Evolutionary conservation across 1,140 invertebrate species (phyloP).

Genomic region (Catajapyx aquilonaris): DNA sequence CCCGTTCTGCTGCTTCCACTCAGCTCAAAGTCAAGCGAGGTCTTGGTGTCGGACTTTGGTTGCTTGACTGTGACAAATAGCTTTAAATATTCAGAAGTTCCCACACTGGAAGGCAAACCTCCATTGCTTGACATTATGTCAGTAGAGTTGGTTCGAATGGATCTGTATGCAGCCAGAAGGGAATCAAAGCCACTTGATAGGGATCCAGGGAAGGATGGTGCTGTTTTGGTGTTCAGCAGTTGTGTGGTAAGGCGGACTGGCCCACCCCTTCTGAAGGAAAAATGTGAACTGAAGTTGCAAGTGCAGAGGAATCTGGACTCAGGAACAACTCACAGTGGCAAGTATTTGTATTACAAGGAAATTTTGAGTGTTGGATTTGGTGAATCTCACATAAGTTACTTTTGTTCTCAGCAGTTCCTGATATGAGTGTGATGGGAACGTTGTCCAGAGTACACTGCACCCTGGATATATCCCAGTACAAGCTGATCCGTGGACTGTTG

Average conservation of each 20-base stretch:
- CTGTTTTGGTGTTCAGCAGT: slow-evolving; percentile 23
- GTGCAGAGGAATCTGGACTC: slow-evolving; percentile 65
- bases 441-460: slow-evolving; percentile 65
- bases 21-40: slow-evolving; percentile 49
- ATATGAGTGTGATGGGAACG: slow-evolving; percentile 63
- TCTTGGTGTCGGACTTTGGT: slow-evolving; percentile 63
- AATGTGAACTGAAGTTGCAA: slow-evolving; percentile 53
- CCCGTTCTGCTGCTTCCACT: slow-evolving; percentile 75
- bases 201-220: slow-evolving; percentile 7
- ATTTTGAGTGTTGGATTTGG: no score
- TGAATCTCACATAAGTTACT: not conserved
- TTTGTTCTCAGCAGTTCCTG: slow-evolving; percentile 35
- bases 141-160: slow-evolving; percentile 58
- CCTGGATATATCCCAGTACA: slow-evolving; percentile 70
- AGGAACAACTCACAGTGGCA: slow-evolving; percentile 34
- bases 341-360: slow-evolving; percentile 9
- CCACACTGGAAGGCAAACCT: slow-evolving; percentile 8
- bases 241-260: slow-evolving; percentile 31
- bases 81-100: slow-evolving; percentile 20
- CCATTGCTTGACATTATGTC: slow-evolving; percentile 60
- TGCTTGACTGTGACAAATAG: slow-evolving; percentile 56
- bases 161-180: slow-evolving; percentile 45
- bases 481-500: slow-evolving; percentile 66
- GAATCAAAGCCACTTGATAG: slow-evolving; percentile 9
- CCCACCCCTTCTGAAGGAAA: slow-evolving; percentile 47